These are phyloP conservation scores for Drosophila lacertosa DNA, from an alignment of 1,140 invertebrate genomes.

Conservation along the genomic window DNA sequence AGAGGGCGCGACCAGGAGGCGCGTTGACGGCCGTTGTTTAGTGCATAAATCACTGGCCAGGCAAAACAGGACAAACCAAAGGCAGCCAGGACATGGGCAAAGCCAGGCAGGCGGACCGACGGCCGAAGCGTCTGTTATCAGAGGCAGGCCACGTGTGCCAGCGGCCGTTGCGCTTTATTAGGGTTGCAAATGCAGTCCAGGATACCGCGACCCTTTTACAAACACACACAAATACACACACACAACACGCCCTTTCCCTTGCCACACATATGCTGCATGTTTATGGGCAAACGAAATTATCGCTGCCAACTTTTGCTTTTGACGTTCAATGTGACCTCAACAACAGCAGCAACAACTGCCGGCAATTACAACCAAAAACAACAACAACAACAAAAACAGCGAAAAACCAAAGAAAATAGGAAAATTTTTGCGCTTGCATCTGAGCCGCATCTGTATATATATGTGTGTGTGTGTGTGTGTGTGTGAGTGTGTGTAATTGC, in stretches of 20 bases:
- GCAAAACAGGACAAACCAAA: constrained; percentile 16
- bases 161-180: constrained; percentile 66
- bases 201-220: constrained; percentile 34
- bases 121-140: constrained; percentile 50
- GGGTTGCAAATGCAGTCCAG: constrained; percentile 68
- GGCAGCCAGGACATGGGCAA: constrained; percentile 1
- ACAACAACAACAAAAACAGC: constrained; percentile 28
- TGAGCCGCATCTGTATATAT: constrained; percentile 32
- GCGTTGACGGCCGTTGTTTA: constrained; percentile 54
- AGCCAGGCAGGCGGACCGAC: constrained; percentile 7
- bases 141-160: constrained; percentile 64
- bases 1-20: constrained; percentile 5
- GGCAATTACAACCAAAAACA: constrained; percentile 44
- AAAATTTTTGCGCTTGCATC: constrained; percentile 40
- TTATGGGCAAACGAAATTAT: constrained; percentile 78
- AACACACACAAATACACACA: background rate
- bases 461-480: constrained; percentile 10
- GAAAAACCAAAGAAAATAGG: constrained; percentile 57
- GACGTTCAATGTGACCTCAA: constrained; percentile 74
- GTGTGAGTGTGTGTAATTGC: constrained; percentile 23
- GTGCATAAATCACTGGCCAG: constrained; percentile 71
- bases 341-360: constrained; percentile 53
- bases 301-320: constrained; percentile 68
- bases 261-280: constrained; percentile 75
- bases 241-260: background rate